Base-by-base conservation (phyloP, 1,140 invertebrate genomes). In the Orchesella cincta region DNA sequence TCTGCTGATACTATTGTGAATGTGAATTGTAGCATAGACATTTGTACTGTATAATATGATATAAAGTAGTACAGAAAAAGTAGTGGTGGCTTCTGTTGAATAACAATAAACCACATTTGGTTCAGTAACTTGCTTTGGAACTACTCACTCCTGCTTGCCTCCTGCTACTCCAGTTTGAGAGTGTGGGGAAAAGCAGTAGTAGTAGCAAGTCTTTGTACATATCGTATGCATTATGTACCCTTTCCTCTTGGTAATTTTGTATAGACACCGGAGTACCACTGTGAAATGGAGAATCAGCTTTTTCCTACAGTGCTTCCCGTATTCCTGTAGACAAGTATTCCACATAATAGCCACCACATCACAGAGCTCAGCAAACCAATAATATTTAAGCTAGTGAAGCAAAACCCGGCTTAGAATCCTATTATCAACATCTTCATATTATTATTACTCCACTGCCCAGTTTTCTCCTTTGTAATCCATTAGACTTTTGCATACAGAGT, bases 331-430 rank as follows among this genome's bases (percentile, higher is more conserved):
- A 57, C 52, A 57, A 57, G 52, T 57, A 23, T 57, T 57, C 23
- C 52, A 57, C 52, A 57, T 57, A 57, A 57, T 5, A 8, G 23
- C 23, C 52, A 57, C 52, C 52, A 57, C 52, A 57, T 57, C 52
- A 57, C 52, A 57, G 23, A 23, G 52, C 52, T 57, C 52, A 57
- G 23, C 23, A 57, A 57, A 57, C 52, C 14, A 57, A 57, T 57
- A 57, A 57, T 57, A 57, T 23, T 57, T 57, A 57, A 57, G 52
- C 52, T 57, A 26, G 52, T 57, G 52, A 57, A 26, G 52, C 52
- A 57, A 26, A 57, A 57, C 52, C 14, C 14, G 23, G 52, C 52
- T 26, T 57, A 26, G 23, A 8, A n/a, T 57, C 23, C 52, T 57
- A 57, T 57, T n/a, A 57, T 57, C 52, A 57, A 57, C 39, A 46